Evolutionary conservation across 2,113 vertebrate species (phyloP).

Genomic region (Toxotes jaculatrix): DNA sequence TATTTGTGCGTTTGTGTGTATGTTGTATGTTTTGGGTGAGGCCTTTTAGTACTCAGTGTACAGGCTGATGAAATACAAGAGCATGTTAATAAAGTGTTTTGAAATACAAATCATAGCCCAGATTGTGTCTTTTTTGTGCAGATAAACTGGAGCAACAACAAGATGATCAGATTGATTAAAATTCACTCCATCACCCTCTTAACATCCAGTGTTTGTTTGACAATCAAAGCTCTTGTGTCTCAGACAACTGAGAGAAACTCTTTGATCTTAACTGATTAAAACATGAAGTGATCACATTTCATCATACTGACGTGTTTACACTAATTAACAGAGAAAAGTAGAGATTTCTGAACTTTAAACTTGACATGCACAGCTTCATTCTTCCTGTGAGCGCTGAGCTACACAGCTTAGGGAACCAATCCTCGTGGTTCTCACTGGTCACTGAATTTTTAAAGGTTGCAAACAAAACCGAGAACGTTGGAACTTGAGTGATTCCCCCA

Average conservation of each 20-base stretch:
- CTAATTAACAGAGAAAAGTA: background rate
- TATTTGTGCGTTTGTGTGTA: constrained; percentile 15
- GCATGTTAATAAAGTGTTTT: constrained; percentile 57
- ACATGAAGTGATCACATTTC: background rate
- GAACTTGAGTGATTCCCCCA: background rate
- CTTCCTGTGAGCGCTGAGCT: background rate
- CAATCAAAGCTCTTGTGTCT: constrained; percentile 1
- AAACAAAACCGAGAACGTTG: background rate
- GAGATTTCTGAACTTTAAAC: background rate
- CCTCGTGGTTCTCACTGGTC: too few relatives aligned
- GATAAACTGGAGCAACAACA: background rate
- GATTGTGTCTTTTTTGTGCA: background rate
- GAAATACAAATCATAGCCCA: background rate
- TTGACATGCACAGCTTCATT: background rate
- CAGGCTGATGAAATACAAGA: constrained; percentile 18
- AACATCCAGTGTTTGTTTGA: background rate
- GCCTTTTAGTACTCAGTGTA: constrained; percentile 39
- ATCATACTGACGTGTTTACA: background rate
- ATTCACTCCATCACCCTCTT: background rate
- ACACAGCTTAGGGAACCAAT: too few relatives aligned
- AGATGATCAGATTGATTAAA: background rate
- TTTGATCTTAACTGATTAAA: background rate
- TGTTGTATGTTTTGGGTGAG: constrained; percentile 28
- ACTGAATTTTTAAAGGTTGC: too few relatives aligned
- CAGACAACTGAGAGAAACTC: background rate